These are phyloP conservation scores for Bradynema listronoti DNA, from an alignment of 1,140 invertebrate genomes.

Conservation along the genomic window DNA sequence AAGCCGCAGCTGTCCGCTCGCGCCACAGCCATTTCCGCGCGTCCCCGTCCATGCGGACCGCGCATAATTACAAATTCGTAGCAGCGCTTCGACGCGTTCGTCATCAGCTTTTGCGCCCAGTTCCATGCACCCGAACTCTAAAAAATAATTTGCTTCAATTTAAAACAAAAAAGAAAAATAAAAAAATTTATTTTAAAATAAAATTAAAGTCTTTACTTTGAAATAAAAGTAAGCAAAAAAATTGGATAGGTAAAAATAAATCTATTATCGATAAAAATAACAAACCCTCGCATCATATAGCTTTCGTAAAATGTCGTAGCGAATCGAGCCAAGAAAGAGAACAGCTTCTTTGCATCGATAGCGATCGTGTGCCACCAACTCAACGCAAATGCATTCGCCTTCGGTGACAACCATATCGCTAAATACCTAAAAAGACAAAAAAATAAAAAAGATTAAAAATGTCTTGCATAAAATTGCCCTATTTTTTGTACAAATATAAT, in stretches of 20 bases:
- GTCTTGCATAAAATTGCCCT: constrained; percentile 24
- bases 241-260: neutral
- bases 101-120: constrained; percentile 86
- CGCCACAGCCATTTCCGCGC: constrained; percentile 94
- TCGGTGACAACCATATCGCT: constrained; percentile 84
- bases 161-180: too few species aligned
- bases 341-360: constrained; percentile 72
- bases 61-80: constrained; percentile 96
- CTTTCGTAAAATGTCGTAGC: constrained; percentile 89
- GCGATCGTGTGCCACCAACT: constrained; percentile 81
- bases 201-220: too few species aligned
- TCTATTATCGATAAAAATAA: constrained; percentile 20
- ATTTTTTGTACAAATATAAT: too few species aligned
- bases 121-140: constrained; percentile 90
- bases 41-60: constrained; percentile 87
- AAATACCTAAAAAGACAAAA: constrained; percentile 68
- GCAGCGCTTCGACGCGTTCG: constrained; percentile 67
- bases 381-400: constrained; percentile 96
- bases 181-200: too few species aligned
- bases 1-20: constrained; percentile 77
- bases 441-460: constrained; percentile 5
- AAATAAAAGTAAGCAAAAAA: too few species aligned
- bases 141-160: too few species aligned
- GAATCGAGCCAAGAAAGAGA: constrained; percentile 89
- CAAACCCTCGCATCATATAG: constrained; percentile 89